These are phyloP conservation scores for Dexiosoma caninum DNA, from an alignment of 2,888 invertebrate genomes.

Conservation along the genomic window DNA sequence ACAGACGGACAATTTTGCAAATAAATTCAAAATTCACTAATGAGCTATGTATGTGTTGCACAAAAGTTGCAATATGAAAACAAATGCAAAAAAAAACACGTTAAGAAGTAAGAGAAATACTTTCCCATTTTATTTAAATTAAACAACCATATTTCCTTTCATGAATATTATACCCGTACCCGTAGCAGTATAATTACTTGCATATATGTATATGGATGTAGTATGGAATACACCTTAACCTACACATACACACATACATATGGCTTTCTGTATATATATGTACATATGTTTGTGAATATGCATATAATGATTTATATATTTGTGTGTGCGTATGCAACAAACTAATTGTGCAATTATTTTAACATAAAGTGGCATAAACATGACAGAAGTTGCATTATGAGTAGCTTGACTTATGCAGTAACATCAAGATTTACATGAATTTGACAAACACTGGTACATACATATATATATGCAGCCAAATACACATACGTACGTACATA, in stretches of 20 bases:
- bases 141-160: slow-evolving; percentile 19
- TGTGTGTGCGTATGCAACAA: slow-evolving; percentile 66
- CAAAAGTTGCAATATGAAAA: slow-evolving; percentile 24
- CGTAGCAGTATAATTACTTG: not conserved
- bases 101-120: slow-evolving; percentile 31
- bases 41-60: slow-evolving; percentile 68
- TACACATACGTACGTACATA: not conserved
- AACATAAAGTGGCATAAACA: slow-evolving; percentile 77
- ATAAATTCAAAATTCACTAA: slow-evolving; percentile 73
- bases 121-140: slow-evolving; percentile 42
- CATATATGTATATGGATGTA: not conserved
- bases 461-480: no score
- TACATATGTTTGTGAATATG: not conserved
- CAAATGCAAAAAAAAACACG: slow-evolving; percentile 15
- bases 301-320: slow-evolving; percentile 12
- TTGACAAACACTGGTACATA: slow-evolving; percentile 10
- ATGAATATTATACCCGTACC: slow-evolving; percentile 1
- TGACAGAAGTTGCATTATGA: slow-evolving; percentile 75
- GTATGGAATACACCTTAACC: not conserved
- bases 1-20: slow-evolving; percentile 15
- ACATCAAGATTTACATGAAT: slow-evolving; percentile 56
- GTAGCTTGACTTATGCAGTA: slow-evolving; percentile 74
- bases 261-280: not conserved
- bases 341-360: slow-evolving; percentile 77
- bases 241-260: not conserved